Conservation (phyloP, 1,140 invertebrate genomes). For the Papilio helenus region DNA sequence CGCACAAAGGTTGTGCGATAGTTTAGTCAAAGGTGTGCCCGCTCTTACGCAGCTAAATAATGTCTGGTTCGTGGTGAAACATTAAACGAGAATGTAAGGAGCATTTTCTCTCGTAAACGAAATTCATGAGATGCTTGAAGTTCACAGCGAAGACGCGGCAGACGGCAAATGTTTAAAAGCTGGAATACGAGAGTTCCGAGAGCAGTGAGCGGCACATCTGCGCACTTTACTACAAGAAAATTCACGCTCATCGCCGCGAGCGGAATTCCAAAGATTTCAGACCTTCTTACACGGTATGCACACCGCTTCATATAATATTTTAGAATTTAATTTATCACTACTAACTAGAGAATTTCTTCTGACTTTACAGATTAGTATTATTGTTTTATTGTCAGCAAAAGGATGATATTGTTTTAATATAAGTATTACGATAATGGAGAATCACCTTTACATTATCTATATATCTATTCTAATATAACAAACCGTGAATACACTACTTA, state of each 20-base stretch:
- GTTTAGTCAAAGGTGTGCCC: too few species aligned
- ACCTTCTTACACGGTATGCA: not conserved
- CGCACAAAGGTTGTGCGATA: too few species aligned
- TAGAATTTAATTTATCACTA: not conserved
- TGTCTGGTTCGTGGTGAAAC: not conserved
- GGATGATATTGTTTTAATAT: too few species aligned
- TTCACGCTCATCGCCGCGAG: not conserved
- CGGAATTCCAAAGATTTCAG: conserved; percentile 8
- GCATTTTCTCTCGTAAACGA: not conserved
- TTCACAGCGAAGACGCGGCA: not conserved
- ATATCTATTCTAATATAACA: too few species aligned
- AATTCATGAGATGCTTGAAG: conserved; percentile 22
- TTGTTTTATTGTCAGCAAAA: too few species aligned
- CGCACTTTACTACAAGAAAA: conserved; percentile 12
- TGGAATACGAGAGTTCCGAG: conserved; percentile 3
- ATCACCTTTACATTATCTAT: too few species aligned
- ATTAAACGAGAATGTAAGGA: conserved; percentile 17
- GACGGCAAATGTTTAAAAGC: conserved; percentile 2
- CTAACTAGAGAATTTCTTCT: not conserved
- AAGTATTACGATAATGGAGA: too few species aligned
- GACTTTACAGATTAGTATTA: not conserved
- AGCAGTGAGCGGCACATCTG: not conserved
- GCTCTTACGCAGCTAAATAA: not conserved
- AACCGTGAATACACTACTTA: too few species aligned
- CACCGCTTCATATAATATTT: not conserved